Evolutionary conservation across 2,113 vertebrate species (phyloP), one percentile per base, ranked within the genome.

Genomic region (Psittacus erithacus): DNA sequence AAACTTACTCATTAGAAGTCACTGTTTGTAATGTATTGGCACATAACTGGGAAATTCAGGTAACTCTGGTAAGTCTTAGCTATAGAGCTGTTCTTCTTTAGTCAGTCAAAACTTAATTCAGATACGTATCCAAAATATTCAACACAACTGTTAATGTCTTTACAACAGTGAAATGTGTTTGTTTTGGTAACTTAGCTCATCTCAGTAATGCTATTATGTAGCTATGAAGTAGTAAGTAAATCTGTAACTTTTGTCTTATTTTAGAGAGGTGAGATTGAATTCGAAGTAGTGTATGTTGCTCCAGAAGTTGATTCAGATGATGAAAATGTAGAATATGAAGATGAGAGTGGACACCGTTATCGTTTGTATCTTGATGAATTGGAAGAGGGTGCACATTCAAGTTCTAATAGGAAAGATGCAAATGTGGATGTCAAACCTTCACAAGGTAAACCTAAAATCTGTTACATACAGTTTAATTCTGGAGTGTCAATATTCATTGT

Each of bases 241-340:
- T 38, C 28, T 59, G 14, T 90, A 5, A 57, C 74, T 83, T 92
- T 67, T 1, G 1, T 82, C 90, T 46, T 73, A 38, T 92, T 97
- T 70, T 97, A 99, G 99, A 98, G 99, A 91, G 99, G 99, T 0
- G 99, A 99, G 96, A 99, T 99, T 4, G 99, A 99, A 96, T 99
- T 99, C 80, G 99, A 99, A 98, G 99, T 99, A 65, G 99, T 99
- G 75, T 99, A 99, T 3, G 99, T 99, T 97, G 99, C 99, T 86
- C 99, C 99, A 9, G 99, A 99, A 95, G 99, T 99, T 79, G 99
- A 99, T 97, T 99, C 99, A 0, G 99, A 99, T 88, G 99, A 99
- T 65, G 99, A 99, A 97, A 99, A 99, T 2, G 99, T 99, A 59
- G 99, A 99, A 96, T 99, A 99, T 38, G 99, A 99, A 94, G 99